These are phyloP conservation scores for Babylonia areolata DNA, from an alignment of 1,140 invertebrate species.

Conservation along the genomic window DNA sequence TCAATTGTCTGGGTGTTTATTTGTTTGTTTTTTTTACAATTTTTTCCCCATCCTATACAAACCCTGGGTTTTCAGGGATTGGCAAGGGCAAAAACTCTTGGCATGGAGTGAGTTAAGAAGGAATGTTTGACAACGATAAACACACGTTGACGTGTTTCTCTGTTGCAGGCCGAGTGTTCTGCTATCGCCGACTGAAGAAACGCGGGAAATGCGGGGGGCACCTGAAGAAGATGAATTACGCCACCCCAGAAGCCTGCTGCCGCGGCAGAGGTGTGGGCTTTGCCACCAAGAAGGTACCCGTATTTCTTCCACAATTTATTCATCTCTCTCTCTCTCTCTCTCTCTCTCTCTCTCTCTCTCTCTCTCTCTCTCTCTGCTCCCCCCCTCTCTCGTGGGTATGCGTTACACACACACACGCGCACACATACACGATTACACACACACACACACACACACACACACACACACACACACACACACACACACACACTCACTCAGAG, in stretches of 20 bases:
- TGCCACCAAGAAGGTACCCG: conserved; percentile 47
- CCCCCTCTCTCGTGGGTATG: no score
- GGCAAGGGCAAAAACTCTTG: no score
- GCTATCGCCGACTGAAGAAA: conserved; percentile 53
- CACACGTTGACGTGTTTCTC: background rate
- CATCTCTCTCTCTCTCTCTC: conserved; percentile 1
- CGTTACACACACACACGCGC: no score
- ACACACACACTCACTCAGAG: no score
- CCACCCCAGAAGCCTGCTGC: conserved; percentile 55
- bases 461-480: no score
- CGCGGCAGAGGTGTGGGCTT: conserved; percentile 53
- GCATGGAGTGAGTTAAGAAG: no score
- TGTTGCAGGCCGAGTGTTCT: conserved; percentile 52
- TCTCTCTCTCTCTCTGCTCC: background rate
- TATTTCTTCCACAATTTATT: background rate
- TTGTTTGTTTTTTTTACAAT: no score
- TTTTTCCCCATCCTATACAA: no score
- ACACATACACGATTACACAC: no score
- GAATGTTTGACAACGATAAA: background rate
- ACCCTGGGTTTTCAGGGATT: no score
- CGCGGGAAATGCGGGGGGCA: conserved; percentile 55
- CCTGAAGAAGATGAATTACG: conserved; percentile 47
- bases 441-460: no score
- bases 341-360: conserved; percentile 9
- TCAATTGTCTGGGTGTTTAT: no score